phyloP scores from a whole-genome alignment of 2,888 invertebrate genomes.

The Plagodis dolabraria region DNA sequence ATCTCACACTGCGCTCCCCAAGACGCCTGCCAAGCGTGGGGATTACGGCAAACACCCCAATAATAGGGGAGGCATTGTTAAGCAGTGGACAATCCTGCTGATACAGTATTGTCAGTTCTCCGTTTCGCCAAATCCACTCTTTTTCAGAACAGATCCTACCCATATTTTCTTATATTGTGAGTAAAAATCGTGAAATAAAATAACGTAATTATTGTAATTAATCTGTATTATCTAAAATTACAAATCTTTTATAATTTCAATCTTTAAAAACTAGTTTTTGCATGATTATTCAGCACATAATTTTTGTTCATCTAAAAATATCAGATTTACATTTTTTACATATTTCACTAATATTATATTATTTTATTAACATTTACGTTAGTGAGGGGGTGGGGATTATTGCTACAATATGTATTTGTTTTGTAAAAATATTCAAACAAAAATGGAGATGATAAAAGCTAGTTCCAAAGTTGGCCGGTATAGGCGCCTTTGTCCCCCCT shows the following conservation, averaged over 20 bases:
- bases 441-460: not conserved
- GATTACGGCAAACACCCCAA: too few species aligned
- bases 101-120: too few species aligned
- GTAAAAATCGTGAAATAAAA: constrained; percentile 11
- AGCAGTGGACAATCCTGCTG: too few species aligned
- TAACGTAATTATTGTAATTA: constrained; percentile 57
- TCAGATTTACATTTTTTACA: constrained; percentile 80
- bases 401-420: constrained; percentile 2
- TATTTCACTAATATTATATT: constrained; percentile 20
- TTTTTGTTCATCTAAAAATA: constrained; percentile 73
- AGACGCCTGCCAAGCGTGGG: too few species aligned
- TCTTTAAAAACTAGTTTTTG: constrained; percentile 69
- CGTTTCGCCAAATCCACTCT: too few species aligned
- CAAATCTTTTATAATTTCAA: constrained; percentile 80
- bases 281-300: constrained; percentile 74
- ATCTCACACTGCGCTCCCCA: too few species aligned
- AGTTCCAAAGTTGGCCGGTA: constrained; percentile 9
- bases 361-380: constrained; percentile 13
- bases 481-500: not conserved
- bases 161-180: not conserved
- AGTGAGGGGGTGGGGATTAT: constrained; percentile 9
- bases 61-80: too few species aligned
- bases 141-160: too few species aligned
- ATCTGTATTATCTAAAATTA: constrained; percentile 82
- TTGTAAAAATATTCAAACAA: not conserved